Base-by-base conservation (phyloP, 2,797 vertebrate genomes). In the Coracias cyanogaster region DNA sequence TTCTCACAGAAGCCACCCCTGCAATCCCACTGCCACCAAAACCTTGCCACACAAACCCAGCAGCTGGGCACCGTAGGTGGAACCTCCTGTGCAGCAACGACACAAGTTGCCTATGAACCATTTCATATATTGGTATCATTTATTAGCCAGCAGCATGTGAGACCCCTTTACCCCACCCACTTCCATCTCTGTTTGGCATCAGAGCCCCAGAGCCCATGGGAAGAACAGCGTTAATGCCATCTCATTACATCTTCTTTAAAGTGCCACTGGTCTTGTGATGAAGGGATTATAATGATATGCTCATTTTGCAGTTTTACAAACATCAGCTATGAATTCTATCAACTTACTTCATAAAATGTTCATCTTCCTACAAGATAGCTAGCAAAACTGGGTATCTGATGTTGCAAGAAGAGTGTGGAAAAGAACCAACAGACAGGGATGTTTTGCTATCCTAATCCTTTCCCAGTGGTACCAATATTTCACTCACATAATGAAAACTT, bases 191-290 rank as follows among this genome's bases (percentile, higher is more conserved):
- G 3, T 21, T 28, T 83, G 35, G 18, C 61, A 74, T 7, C 31
- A 15, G 17, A 49, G 6, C 33, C 39, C 54, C 39, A 60, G 66
- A 87, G 21, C 13, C 29, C 3, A 1, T 1, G 7, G 29, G 35
- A 73, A 58, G 54, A 82, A 12, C 6, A 84, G 11, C 9, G 9
- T 26, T 33, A 51, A 16, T 3, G 10, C 8, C 10, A 4, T 11
- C 15, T 65, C 41, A 17, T 69, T 49, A 35, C 3, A 49, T 8
- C 10, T 54, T 57, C 33, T 25, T 62, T 33, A 19, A 45, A 51
- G 5, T 49, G 20, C 4, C 28, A 12, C 19, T 3, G 9, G n/a
- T 46, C 19, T 18, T 33, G 15, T 0, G 1, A 21, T 6, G 12
- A 21, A 8, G 2, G 6, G 7, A 58, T 31, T 72, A 10, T 5